Evolutionary conservation across 1,140 invertebrate genomes (phyloP).

Genomic region (Cyclina sinensis): DNA sequence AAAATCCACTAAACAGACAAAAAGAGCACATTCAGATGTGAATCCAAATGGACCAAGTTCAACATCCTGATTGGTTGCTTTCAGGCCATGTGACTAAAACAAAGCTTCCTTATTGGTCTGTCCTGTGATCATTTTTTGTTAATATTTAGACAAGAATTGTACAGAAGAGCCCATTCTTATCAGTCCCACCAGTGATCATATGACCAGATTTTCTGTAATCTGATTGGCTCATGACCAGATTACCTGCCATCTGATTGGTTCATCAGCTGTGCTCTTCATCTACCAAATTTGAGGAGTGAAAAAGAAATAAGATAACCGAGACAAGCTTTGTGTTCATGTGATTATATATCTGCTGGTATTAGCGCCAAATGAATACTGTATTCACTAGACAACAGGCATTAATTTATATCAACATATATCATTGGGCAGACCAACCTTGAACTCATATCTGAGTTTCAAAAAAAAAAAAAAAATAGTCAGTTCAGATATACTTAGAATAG

Average conservation of each 20-base stretch:
- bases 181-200: slow-evolving; percentile 64
- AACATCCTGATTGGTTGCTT: slow-evolving; percentile 71
- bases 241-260: too few species aligned
- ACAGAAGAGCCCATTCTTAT: slow-evolving; percentile 31
- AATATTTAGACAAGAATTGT: slow-evolving; percentile 13
- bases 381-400: not conserved
- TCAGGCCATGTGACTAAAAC: slow-evolving; percentile 38
- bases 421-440: too few species aligned
- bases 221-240: slow-evolving; percentile 45
- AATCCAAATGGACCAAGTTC: slow-evolving; percentile 77
- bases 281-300: not conserved
- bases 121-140: slow-evolving; percentile 66
- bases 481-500: too few species aligned
- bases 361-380: not conserved
- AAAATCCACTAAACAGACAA: slow-evolving; percentile 88
- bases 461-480: too few species aligned
- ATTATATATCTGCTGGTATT: slow-evolving; percentile 21
- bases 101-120: slow-evolving; percentile 66
- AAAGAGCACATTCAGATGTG: slow-evolving; percentile 63
- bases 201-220: slow-evolving; percentile 41
- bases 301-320: not conserved
- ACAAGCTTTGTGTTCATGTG: slow-evolving; percentile 5
- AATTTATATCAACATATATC: too few species aligned
- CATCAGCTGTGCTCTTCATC: not conserved
- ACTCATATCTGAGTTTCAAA: too few species aligned